Percentiles rank a stretch among this genome's conserved stretches.
phyloP scores from a whole-genome alignment of 1,140 invertebrate genomes.

The Macrobrachium nipponense region DNA sequence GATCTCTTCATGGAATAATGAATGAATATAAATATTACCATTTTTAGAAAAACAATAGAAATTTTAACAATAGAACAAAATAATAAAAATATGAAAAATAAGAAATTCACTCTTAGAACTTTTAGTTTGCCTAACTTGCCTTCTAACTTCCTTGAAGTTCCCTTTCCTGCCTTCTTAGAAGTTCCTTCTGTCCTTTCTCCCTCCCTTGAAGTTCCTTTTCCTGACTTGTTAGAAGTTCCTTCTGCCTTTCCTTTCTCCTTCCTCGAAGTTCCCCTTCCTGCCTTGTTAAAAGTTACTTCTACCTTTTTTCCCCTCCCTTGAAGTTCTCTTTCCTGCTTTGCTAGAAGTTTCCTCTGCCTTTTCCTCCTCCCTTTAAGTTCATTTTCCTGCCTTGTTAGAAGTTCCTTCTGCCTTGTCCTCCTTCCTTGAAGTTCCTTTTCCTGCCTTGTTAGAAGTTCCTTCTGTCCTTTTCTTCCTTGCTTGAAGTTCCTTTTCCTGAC shows the following conservation, averaged over 20 bases:
- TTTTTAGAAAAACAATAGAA: too few species aligned
- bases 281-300: background rate
- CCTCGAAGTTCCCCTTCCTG: background rate
- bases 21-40: too few species aligned
- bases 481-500: background rate
- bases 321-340: background rate
- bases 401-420: background rate
- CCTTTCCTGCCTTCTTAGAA: background rate
- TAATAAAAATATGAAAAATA: too few species aligned
- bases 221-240: background rate
- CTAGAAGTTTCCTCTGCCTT: background rate
- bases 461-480: background rate
- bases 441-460: background rate
- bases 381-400: too few species aligned
- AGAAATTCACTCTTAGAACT: background rate
- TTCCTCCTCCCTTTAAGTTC: background rate
- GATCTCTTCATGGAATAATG: too few species aligned
- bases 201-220: background rate
- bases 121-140: background rate
- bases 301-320: background rate
- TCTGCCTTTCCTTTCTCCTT: background rate
- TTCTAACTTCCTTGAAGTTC: background rate
- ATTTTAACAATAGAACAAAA: too few species aligned
- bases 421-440: background rate
- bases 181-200: background rate